These are phyloP conservation scores for Osedax fenrisi DNA, from an alignment of 2,888 invertebrate species.

Conservation along the genomic window DNA sequence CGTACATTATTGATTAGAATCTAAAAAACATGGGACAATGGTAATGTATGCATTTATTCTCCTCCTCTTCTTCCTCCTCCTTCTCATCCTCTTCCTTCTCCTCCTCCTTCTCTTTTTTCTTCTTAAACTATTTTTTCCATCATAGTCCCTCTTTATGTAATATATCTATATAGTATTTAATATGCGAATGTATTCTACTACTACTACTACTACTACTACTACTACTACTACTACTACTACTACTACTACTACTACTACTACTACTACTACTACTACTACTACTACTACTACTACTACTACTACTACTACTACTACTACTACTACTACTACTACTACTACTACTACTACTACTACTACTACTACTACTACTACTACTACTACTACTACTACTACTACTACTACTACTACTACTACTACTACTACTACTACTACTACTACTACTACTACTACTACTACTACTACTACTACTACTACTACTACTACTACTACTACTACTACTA, in stretches of 20 bases:
- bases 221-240: not conserved
- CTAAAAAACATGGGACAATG: too few species aligned
- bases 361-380: not conserved
- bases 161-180: too few species aligned
- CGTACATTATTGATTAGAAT: too few species aligned
- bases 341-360: conserved; percentile 1
- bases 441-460: not conserved
- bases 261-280: not conserved
- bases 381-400: not conserved
- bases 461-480: not conserved
- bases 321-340: not conserved
- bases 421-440: not conserved
- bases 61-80: too few species aligned
- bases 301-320: not conserved
- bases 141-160: too few species aligned
- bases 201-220: not conserved
- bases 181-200: not conserved
- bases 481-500: not conserved
- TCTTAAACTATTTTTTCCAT: too few species aligned
- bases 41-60: too few species aligned
- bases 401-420: not conserved
- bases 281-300: not conserved
- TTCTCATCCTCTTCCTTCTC: too few species aligned
- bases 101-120: too few species aligned
- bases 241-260: not conserved